Percentiles rank a stretch among this genome's conserved stretches.
These are phyloP conservation scores for Sebastes hubbsi DNA, from an alignment of 2,797 vertebrate genomes.

Conservation along the genomic window DNA sequence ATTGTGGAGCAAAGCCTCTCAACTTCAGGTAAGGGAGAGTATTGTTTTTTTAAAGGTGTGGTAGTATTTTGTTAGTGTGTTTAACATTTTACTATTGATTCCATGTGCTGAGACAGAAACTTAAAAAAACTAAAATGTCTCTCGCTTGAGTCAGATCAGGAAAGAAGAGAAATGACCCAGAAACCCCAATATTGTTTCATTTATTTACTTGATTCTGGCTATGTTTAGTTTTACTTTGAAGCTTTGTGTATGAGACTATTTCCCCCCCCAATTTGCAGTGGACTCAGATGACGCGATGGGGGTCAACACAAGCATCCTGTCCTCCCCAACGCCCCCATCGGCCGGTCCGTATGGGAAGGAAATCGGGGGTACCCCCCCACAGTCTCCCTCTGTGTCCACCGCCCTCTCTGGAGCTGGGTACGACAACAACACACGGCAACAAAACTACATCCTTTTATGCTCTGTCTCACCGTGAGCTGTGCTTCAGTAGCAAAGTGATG, in stretches of 20 bases:
- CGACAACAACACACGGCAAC: neutral
- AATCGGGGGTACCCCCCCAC: slow-evolving; percentile 82
- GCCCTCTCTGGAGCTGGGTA: slow-evolving; percentile 86
- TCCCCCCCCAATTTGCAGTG: slow-evolving; percentile 71
- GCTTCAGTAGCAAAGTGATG: neutral
- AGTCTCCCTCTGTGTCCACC: slow-evolving; percentile 84
- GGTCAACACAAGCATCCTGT: slow-evolving; percentile 82
- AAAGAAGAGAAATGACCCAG: neutral
- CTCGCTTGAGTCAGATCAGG: neutral
- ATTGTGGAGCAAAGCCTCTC: slow-evolving; percentile 87
- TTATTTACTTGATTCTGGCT: neutral
- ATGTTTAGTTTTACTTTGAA: neutral
- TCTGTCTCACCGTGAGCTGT: neutral
- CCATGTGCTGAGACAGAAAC: neutral
- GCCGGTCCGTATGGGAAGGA: slow-evolving; percentile 81
- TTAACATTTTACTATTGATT: neutral
- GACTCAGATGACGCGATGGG: slow-evolving; percentile 90
- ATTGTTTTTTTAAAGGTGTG: neutral
- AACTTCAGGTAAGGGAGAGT: slow-evolving; percentile 78
- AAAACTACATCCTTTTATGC: neutral
- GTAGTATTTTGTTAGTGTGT: neutral
- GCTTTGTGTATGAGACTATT: neutral
- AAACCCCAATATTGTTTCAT: neutral
- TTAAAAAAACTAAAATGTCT: neutral
- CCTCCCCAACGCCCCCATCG: slow-evolving; percentile 76